Conservation (phyloP, 2,797 vertebrate species). For the Austrolebias charrua region DNA sequence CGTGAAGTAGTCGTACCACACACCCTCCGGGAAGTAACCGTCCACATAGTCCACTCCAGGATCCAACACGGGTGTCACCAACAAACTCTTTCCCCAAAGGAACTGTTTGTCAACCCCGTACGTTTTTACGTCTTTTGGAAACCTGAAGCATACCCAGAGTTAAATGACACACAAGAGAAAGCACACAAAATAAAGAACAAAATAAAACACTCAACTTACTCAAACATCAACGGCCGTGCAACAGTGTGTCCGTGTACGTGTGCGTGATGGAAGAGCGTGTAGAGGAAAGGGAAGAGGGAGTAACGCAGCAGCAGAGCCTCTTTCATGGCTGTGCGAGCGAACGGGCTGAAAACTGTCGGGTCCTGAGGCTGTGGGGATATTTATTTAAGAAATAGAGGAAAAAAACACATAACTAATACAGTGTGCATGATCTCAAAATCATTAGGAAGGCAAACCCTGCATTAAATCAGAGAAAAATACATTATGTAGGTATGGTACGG, state of each 20-base stretch:
- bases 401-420: no score
- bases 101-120: constrained; percentile 87
- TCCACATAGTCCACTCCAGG: constrained; percentile 72
- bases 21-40: constrained; percentile 83
- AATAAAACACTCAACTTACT: constrained; percentile 73
- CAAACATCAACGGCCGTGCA: constrained; percentile 83
- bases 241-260: constrained; percentile 83
- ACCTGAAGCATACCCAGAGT: constrained; percentile 65
- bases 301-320: constrained; percentile 83
- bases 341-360: constrained; percentile 78
- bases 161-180: neutral
- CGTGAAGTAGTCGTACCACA: constrained; percentile 88
- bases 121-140: constrained; percentile 78
- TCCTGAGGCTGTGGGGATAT: constrained; percentile 81
- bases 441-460: no score
- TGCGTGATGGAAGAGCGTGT: constrained; percentile 87
- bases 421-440: neutral
- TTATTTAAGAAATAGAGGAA: neutral
- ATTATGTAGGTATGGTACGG: no score
- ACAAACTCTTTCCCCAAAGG: constrained; percentile 84
- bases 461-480: no score
- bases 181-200: neutral
- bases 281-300: constrained; percentile 85
- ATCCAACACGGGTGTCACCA: constrained; percentile 87
- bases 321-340: constrained; percentile 81